These are phyloP conservation scores for Drosophila flavopinicola DNA, from an alignment of 2,888 invertebrate species.

Conservation along the genomic window DNA sequence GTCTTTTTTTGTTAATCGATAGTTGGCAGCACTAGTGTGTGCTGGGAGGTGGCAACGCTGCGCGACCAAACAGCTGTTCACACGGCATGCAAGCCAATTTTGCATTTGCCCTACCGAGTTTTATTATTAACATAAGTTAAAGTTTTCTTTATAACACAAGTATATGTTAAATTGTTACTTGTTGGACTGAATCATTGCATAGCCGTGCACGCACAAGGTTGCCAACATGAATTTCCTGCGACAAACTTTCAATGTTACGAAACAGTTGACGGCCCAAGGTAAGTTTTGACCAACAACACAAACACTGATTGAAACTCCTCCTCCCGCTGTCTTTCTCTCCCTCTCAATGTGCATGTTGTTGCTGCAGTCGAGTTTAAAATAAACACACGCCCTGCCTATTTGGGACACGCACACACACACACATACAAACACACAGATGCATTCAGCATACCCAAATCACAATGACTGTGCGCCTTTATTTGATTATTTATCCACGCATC, in stretches of 20 bases:
- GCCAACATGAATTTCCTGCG: slow-evolving; percentile 82
- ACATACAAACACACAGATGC: neutral
- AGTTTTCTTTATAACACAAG: slow-evolving; percentile 13
- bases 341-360: neutral
- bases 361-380: neutral
- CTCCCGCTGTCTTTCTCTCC: neutral
- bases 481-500: slow-evolving; percentile 37
- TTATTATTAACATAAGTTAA: slow-evolving; percentile 15
- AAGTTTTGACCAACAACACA: slow-evolving; percentile 30
- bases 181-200: neutral
- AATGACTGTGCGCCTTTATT: slow-evolving; percentile 49
- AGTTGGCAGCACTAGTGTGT: neutral
- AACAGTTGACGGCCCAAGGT: slow-evolving; percentile 82
- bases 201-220: neutral
- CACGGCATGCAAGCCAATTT: slow-evolving; percentile 15
- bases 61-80: slow-evolving; percentile 38
- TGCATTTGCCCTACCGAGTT: slow-evolving; percentile 10
- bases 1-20: neutral
- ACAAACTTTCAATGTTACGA: slow-evolving; percentile 83
- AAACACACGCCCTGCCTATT: slow-evolving; percentile 4
- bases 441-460: neutral
- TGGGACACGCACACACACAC: neutral
- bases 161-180: neutral
- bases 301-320: neutral
- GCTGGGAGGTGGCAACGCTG: slow-evolving; percentile 25